phyloP scores from a whole-genome alignment of 2,797 vertebrate species.

The Danio kyathit region DNA sequence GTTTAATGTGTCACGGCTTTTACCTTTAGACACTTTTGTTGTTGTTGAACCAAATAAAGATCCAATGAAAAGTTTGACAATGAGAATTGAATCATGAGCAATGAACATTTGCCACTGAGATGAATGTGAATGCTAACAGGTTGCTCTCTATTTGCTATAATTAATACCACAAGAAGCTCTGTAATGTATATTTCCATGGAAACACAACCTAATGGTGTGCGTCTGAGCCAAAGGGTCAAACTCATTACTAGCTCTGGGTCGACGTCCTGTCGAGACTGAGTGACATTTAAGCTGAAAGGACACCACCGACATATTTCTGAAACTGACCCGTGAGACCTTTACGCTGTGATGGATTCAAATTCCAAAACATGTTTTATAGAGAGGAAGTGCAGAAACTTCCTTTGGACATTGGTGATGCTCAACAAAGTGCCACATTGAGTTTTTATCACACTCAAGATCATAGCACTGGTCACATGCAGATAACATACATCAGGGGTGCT shows the following conservation, averaged over 20 bases:
- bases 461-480: not conserved
- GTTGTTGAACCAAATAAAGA: not conserved
- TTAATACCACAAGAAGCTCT: slow-evolving; percentile 32
- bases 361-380: not conserved
- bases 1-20: no score
- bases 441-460: not conserved
- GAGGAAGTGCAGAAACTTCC: not conserved
- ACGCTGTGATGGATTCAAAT: not conserved
- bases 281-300: slow-evolving; percentile 37
- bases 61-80: not conserved
- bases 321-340: not conserved
- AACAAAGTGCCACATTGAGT: not conserved
- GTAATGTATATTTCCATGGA: slow-evolving; percentile 38
- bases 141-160: slow-evolving; percentile 12
- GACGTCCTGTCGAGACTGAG: slow-evolving; percentile 13
- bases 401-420: not conserved
- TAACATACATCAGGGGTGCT: no score
- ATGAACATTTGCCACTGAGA: not conserved
- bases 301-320: slow-evolving; percentile 13
- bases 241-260: slow-evolving; percentile 16
- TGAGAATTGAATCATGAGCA: not conserved
- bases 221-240: slow-evolving; percentile 6
- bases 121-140: not conserved
- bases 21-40: not conserved
- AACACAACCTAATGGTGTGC: not conserved